These are phyloP conservation scores for Elaphurus davidianus DNA, from an alignment of 2,113 vertebrate species.

Conservation along the genomic window DNA sequence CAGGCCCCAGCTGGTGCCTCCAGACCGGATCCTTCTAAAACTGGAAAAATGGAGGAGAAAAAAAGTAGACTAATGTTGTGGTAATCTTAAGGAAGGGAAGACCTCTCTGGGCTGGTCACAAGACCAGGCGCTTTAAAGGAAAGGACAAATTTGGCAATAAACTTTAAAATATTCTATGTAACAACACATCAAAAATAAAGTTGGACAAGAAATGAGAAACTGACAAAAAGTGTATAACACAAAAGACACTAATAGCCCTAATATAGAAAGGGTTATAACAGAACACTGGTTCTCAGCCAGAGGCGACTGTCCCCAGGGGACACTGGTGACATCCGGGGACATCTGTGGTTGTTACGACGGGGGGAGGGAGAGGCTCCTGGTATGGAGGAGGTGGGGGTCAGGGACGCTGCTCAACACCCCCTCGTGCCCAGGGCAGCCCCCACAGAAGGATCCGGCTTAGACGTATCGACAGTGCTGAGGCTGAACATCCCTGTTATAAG, in stretches of 20 bases:
- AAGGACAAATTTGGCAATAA: neutral
- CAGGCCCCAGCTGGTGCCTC: fast-evolving
- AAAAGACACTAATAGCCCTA: neutral
- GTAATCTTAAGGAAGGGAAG: neutral
- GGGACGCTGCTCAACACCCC: neutral
- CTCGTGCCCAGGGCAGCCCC: fast-evolving
- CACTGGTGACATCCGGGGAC: neutral
- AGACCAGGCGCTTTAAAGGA: neutral
- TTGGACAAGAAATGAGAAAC: neutral
- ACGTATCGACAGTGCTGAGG: neutral
- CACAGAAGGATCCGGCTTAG: neutral
- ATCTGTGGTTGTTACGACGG: neutral
- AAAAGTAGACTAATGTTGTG: fast-evolving
- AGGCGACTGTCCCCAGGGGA: neutral
- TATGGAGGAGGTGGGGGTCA: neutral
- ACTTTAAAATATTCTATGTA: neutral
- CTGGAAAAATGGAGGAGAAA: neutral
- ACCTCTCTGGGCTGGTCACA: neutral
- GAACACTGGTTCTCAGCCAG: neutral
- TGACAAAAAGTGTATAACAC: neutral
- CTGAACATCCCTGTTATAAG: fast-evolving
- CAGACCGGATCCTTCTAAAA: neutral
- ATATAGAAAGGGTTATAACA: neutral
- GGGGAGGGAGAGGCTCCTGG: neutral
- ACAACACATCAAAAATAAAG: slow-evolving; percentile 26